phyloP scores from a whole-genome alignment of 2,113 vertebrate species.

The Tenrec ecaudatus region DNA sequence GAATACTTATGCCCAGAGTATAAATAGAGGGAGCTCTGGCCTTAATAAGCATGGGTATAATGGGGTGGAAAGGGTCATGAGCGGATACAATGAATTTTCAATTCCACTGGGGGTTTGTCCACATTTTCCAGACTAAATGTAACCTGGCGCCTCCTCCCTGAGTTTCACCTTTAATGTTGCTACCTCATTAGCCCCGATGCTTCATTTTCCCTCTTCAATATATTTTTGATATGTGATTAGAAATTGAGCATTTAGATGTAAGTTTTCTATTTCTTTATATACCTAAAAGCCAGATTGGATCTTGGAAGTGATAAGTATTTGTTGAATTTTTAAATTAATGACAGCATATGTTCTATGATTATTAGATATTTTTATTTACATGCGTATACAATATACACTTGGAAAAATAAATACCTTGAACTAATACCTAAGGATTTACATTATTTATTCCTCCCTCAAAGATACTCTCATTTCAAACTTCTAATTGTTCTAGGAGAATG shows the following conservation, averaged over 20 bases:
- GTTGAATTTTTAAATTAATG: neutral
- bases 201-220: neutral
- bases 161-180: neutral
- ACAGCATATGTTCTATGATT: neutral
- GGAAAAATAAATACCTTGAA: neutral
- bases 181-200: neutral
- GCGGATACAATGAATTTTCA: neutral
- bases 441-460: neutral
- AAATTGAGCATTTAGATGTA: neutral
- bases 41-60: conserved; percentile 15
- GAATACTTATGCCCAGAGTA: neutral
- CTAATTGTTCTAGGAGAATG: neutral
- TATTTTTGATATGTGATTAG: neutral
- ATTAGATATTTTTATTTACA: neutral
- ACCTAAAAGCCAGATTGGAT: neutral
- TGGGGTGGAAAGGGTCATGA: neutral
- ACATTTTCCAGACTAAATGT: neutral
- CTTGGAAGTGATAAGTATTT: neutral
- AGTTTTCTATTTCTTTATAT: neutral
- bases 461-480: neutral
- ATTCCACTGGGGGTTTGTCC: neutral
- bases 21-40: neutral
- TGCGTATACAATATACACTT: neutral
- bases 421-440: neutral
- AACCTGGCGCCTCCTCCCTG: neutral